These are phyloP conservation scores for Ecdyonurus torrentis DNA, from an alignment of 2,888 invertebrate genomes.

Conservation along the genomic window DNA sequence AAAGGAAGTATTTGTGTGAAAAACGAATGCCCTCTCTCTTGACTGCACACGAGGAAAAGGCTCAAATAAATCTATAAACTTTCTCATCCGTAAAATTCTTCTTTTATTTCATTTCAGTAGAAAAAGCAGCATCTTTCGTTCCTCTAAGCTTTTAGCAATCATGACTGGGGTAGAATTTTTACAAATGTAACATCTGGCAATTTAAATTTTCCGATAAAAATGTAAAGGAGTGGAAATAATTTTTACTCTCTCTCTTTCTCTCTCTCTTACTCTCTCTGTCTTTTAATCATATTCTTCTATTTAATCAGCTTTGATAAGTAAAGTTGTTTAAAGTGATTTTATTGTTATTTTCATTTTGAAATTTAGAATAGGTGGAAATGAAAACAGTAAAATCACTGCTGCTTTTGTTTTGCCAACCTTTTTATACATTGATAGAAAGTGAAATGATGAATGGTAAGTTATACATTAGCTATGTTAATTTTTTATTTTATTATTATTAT, in stretches of 20 bases:
- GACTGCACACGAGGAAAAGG: background rate
- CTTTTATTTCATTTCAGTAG: background rate
- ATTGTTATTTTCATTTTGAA: too few relatives aligned
- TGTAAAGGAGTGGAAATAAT: background rate
- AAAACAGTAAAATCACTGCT: too few relatives aligned
- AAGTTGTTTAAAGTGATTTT: background rate
- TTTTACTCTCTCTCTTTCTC: too few relatives aligned
- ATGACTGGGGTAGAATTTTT: background rate
- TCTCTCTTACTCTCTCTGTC: too few relatives aligned
- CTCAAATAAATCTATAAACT: slow-evolving; percentile 1
- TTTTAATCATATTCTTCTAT: background rate
- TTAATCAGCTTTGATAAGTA: background rate
- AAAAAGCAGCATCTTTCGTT: background rate
- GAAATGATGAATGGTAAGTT: too few relatives aligned
- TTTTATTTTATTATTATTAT: too few relatives aligned
- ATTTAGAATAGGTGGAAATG: too few relatives aligned
- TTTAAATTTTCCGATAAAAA: background rate
- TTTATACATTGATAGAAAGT: too few relatives aligned
- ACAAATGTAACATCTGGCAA: background rate
- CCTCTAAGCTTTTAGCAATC: background rate
- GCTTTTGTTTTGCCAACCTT: too few relatives aligned
- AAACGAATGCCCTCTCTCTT: background rate
- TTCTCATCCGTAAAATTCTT: background rate
- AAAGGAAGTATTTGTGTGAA: too few relatives aligned
- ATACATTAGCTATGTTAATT: too few relatives aligned